Conservation (phyloP, 2,888 invertebrate genomes). For the Drosophila basisetae region DNA sequence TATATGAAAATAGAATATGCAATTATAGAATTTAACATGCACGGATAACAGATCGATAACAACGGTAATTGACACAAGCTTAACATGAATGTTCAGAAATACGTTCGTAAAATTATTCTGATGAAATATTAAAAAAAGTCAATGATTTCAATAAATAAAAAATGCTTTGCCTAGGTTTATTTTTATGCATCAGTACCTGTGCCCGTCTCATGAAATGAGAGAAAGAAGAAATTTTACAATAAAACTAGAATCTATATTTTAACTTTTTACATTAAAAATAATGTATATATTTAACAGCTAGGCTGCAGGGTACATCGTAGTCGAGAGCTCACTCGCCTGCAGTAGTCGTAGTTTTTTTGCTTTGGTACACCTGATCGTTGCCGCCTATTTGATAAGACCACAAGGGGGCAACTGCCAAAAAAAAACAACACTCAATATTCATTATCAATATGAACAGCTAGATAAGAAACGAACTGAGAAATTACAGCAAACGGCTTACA, state of each 20-base stretch:
- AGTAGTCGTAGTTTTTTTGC: background rate
- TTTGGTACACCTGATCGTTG: constrained; percentile 17
- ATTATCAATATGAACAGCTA: constrained; percentile 62
- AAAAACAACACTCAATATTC: constrained; percentile 64
- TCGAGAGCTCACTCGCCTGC: background rate
- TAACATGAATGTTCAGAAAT: too few relatives aligned
- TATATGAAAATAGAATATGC: too few relatives aligned
- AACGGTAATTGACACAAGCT: too few relatives aligned
- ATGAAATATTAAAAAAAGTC: too few relatives aligned
- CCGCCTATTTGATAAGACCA: constrained; percentile 47
- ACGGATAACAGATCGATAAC: background rate
- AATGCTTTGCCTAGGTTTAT: background rate
- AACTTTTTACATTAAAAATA: background rate
- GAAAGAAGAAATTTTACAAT: background rate
- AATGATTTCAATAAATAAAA: too few relatives aligned
- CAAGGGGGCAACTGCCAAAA: constrained; percentile 42
- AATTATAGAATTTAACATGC: background rate
- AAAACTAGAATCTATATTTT: background rate
- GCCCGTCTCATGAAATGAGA: background rate
- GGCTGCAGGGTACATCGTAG: background rate
- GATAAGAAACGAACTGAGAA: constrained; percentile 66
- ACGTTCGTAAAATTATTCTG: too few relatives aligned
- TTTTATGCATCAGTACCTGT: background rate
- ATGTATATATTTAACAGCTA: background rate
- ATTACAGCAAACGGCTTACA: constrained; percentile 39